Evolutionary conservation across 2,113 vertebrate genomes (phyloP), one percentile per base, ranked within the genome.

Genomic region (Pyxicephalus adspersus): DNA sequence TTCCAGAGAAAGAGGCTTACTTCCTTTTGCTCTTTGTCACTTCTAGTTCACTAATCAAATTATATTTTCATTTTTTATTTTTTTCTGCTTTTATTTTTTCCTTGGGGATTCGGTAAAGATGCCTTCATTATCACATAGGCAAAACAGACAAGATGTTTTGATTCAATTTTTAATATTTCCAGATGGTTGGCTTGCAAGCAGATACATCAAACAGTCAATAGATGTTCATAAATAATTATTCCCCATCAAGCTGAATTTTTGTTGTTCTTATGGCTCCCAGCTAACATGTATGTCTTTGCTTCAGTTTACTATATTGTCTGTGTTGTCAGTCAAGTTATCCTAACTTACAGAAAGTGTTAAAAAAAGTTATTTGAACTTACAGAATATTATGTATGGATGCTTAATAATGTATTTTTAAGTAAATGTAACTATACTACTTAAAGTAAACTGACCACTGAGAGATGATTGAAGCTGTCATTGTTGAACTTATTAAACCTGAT

Each of bases 111-210:
- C 51, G 25, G 23, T 63, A n/a, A 52, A 52, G 57, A 52, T 31
- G 23, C 18, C 2, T 26, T 80, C 72, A 80, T 72, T 72, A 64
- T 63, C 23, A 8, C 19, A 31, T 58, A 51, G 64, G 66, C 38
- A 72, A 71, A 67, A 78, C 64, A 67, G 76, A 66, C 28, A 68
- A 78, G 51, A 78, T 78, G 76, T 67, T 78, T 78, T 67, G 7
- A 38, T 67, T 77, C 23, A 72, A 63, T 72, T 50, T 64, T 72
- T 80, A 61, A 80, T 72, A 64, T 52, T 80, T 63, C 78, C 78
- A 80, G 78, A 80, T 80, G 78, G 78, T 31, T 57, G 5, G 29
- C 16, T 16, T n/a, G 6, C n/a, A n/a, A 67, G 28, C 55, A 67
- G 38, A 80, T 72, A 38, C 66, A 80, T 64, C 66, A 80, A 72